Evolutionary conservation across 2,888 invertebrate genomes (phyloP).

Genomic region (Eupithecia insigniata): DNA sequence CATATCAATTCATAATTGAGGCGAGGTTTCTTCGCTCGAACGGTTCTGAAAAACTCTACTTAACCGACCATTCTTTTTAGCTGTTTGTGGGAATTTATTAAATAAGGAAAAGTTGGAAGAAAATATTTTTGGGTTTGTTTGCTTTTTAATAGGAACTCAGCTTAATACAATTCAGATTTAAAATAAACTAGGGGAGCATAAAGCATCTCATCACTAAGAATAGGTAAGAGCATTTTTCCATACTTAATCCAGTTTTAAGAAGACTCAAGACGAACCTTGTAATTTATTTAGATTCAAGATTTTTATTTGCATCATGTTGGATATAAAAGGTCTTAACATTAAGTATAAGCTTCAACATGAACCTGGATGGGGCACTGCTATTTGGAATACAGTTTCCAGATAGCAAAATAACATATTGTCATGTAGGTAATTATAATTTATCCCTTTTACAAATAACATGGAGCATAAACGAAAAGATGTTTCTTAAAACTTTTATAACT

Average conservation of each 20-base stretch:
- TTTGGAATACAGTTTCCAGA: no score
- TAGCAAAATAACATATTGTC: no score
- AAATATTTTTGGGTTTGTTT: conserved; percentile 8
- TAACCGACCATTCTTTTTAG: conserved; percentile 47
- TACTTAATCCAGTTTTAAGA: not conserved
- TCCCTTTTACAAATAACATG: no score
- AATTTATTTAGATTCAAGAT: no score
- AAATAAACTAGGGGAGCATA: not conserved
- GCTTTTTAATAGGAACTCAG: not conserved
- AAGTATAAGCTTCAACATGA: no score
- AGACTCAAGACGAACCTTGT: not conserved
- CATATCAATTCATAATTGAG: conserved; percentile 83
- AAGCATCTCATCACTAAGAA: not conserved
- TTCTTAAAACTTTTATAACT: no score
- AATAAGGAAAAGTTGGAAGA: conserved; percentile 30
- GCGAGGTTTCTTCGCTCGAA: conserved; percentile 61
- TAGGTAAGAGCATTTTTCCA: not conserved
- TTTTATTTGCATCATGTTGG: no score
- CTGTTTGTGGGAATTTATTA: conserved; percentile 45
- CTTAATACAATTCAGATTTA: not conserved
- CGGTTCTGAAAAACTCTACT: conserved; percentile 63
- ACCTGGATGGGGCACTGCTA: no score
- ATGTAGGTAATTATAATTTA: no score
- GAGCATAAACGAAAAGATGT: no score
- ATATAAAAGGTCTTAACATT: no score